phyloP scores from a whole-genome alignment of 2,888 invertebrate species.

The Rhopalosiphum nymphaeae region DNA sequence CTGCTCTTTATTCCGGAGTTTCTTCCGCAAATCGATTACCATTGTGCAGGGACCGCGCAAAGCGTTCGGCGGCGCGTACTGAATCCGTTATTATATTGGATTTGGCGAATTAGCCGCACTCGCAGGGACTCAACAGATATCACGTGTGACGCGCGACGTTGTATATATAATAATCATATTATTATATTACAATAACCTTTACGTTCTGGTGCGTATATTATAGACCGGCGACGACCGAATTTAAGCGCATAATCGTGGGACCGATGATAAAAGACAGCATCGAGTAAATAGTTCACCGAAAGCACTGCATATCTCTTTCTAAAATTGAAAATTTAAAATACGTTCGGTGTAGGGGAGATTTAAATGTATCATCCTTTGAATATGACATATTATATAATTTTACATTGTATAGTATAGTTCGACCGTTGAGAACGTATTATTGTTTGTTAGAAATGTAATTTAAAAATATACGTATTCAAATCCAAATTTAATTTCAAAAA shows the following conservation, averaged over 20 bases:
- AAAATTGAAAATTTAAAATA: too few species aligned
- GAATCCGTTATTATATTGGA: constrained; percentile 56
- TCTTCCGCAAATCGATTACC: constrained; percentile 62
- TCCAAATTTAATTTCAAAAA: not conserved
- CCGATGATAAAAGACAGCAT: not conserved
- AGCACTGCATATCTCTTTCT: not conserved
- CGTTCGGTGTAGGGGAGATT: too few species aligned
- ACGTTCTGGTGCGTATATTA: not conserved
- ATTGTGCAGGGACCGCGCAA: constrained; percentile 9
- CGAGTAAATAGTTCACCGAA: not conserved
- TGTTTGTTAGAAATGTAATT: not conserved
- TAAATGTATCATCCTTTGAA: too few species aligned
- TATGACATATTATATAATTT: too few species aligned
- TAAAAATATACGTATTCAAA: not conserved
- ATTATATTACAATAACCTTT: not conserved
- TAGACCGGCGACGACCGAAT: not conserved
- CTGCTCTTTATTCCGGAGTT: constrained; percentile 54
- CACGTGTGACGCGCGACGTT: constrained; percentile 7
- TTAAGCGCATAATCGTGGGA: not conserved
- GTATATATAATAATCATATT: constrained; percentile 9
- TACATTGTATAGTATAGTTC: not conserved
- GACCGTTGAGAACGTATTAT: not conserved
- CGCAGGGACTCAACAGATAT: not conserved
- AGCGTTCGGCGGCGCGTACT: constrained; percentile 44
- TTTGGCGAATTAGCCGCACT: constrained; percentile 50